Conservation (phyloP, 2,888 invertebrate genomes). For the Dasysyrphus albostriatus region DNA sequence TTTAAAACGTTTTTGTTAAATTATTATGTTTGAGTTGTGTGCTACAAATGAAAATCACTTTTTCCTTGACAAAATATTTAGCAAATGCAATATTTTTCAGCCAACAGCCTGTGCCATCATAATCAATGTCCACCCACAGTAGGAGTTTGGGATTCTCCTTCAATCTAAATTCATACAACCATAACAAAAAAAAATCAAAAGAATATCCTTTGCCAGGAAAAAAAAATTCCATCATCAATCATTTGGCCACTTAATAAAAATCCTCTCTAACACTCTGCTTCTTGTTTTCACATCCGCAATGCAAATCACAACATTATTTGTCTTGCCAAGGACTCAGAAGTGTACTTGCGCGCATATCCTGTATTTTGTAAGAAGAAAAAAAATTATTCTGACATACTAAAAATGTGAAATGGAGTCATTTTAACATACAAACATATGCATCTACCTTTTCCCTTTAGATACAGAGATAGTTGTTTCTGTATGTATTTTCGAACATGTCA, state of each 20-base stretch:
- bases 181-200: not conserved
- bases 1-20: too few relatives aligned
- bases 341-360: slow-evolving; percentile 47
- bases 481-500: slow-evolving; percentile 49
- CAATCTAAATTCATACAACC: too few relatives aligned
- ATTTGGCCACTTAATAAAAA: slow-evolving; percentile 69
- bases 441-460: too few relatives aligned
- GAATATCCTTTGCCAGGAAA: not conserved
- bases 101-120: not conserved
- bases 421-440: slow-evolving; percentile 7
- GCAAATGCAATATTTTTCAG: not conserved
- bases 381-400: slow-evolving; percentile 26
- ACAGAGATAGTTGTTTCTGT: not conserved
- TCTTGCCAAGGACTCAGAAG: slow-evolving; percentile 58
- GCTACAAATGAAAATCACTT: not conserved
- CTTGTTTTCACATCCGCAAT: slow-evolving; percentile 70
- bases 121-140: slow-evolving; percentile 26
- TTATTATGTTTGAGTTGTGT: not conserved
- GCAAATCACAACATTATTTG: slow-evolving; percentile 72
- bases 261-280: slow-evolving; percentile 42
- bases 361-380: slow-evolving; percentile 41
- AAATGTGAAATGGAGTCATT: slow-evolving; percentile 39
- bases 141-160: not conserved
- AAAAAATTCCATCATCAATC: slow-evolving; percentile 52
- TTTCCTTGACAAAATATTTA: not conserved